These are phyloP conservation scores for Chrysotoxum bicinctum DNA, from an alignment of 2,888 invertebrate genomes.

Conservation along the genomic window DNA sequence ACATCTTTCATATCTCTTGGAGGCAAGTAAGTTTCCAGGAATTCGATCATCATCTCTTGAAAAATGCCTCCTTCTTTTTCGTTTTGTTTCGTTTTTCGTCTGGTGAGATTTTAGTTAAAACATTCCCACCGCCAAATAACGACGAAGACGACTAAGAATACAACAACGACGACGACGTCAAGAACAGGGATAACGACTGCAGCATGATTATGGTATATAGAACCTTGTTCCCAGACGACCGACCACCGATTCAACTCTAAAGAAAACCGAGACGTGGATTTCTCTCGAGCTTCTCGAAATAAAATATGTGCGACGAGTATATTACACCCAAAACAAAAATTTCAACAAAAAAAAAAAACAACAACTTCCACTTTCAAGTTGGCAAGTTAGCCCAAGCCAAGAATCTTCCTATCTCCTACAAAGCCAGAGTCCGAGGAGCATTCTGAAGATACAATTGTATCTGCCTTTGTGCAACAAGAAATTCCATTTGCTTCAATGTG, in stretches of 20 bases:
- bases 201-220: conserved; percentile 26
- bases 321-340: conserved; percentile 62
- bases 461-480: conserved; percentile 36
- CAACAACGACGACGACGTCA: neutral
- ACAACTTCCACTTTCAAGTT: conserved; percentile 22
- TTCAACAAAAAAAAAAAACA: neutral
- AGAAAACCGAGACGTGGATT: conserved; percentile 6
- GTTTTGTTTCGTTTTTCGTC: neutral
- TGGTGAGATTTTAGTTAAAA: conserved; percentile 59
- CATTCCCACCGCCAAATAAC: conserved; percentile 63
- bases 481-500: conserved; percentile 50
- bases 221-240: conserved; percentile 8
- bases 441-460: conserved; percentile 58
- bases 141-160: conserved; percentile 4
- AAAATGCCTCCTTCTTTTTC: conserved; percentile 42
- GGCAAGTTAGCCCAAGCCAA: conserved; percentile 4
- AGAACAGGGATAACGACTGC: conserved; percentile 18
- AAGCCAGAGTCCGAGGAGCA: neutral
- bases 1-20: conserved; percentile 73
- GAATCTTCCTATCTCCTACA: neutral
- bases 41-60: conserved; percentile 76
- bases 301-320: conserved; percentile 70
- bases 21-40: conserved; percentile 76
- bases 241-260: neutral
- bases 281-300: conserved; percentile 38